These are phyloP conservation scores for Acromyrmex echinatior DNA, from an alignment of 1,140 invertebrate genomes.

Conservation along the genomic window DNA sequence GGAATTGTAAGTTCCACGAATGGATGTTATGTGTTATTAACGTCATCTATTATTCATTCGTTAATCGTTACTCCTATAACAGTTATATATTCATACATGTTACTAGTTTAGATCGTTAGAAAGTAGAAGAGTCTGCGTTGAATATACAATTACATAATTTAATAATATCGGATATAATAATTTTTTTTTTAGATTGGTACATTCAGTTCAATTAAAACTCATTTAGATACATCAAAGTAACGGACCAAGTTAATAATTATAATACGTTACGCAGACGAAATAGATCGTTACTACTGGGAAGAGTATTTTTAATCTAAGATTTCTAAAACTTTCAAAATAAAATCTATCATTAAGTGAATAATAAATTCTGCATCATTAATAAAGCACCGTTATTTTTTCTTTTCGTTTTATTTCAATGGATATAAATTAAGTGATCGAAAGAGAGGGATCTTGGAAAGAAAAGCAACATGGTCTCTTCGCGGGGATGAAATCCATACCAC, in stretches of 20 bases:
- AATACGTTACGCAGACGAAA: background rate
- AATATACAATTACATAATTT: background rate
- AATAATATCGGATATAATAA: constrained; percentile 13
- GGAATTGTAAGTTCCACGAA: constrained; percentile 9
- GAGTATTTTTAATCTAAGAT: constrained; percentile 27
- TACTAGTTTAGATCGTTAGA: background rate
- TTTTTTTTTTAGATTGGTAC: background rate
- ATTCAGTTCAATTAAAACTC: constrained; percentile 35
- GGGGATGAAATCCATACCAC: constrained; percentile 53
- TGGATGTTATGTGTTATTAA: constrained; percentile 37
- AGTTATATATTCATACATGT: background rate
- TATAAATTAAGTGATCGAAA: background rate
- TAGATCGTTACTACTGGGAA: constrained; percentile 10
- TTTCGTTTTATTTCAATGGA: background rate
- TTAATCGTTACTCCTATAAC: background rate
- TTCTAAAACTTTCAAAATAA: background rate
- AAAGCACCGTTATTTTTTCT: background rate
- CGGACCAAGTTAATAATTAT: constrained; percentile 37
- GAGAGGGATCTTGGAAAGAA: constrained; percentile 19
- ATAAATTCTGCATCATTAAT: constrained; percentile 28
- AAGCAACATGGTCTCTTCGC: constrained; percentile 34
- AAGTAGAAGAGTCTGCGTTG: background rate
- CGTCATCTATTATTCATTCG: constrained; percentile 29
- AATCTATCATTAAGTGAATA: background rate
- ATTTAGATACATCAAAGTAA: constrained; percentile 9